A percentile compares a stretch with the other conserved stretches of the same genome.
Evolutionary conservation across 2,113 vertebrate genomes (phyloP).

Genomic region (Charadrius vociferus): DNA sequence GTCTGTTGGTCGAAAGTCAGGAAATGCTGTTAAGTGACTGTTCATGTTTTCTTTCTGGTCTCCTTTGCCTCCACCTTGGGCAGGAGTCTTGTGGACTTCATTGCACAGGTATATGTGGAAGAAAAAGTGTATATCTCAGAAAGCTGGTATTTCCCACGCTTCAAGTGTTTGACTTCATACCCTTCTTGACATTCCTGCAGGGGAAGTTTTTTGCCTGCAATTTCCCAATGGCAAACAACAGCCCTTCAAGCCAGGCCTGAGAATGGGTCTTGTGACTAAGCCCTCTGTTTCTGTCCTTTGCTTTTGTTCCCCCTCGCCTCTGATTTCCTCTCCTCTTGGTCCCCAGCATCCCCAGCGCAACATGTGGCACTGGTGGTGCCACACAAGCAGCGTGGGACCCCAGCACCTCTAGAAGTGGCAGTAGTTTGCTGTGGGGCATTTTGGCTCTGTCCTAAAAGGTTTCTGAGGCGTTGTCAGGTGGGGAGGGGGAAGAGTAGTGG

Average conservation of each 20-base stretch:
- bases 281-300: background rate
- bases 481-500: background rate
- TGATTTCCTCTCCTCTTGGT: background rate
- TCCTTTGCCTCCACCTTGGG: background rate
- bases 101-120: background rate
- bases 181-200: background rate
- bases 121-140: background rate
- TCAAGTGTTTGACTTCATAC: background rate
- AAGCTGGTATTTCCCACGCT: background rate
- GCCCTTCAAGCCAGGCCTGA: background rate
- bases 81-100: background rate
- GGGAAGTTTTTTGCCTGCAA: background rate
- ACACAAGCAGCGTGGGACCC: background rate
- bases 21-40: background rate
- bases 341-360: background rate
- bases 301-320: background rate
- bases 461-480: background rate
- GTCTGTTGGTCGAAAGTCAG: background rate
- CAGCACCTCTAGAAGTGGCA: background rate
- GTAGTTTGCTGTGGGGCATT: background rate
- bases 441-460: background rate
- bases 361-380: background rate
- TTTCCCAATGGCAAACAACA: background rate
- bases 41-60: background rate
- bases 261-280: background rate